A percentile compares a stretch with the other conserved stretches of the same genome.
phyloP scores from a whole-genome alignment of 2,888 invertebrate species.

The Dicyrtoma fusca region DNA sequence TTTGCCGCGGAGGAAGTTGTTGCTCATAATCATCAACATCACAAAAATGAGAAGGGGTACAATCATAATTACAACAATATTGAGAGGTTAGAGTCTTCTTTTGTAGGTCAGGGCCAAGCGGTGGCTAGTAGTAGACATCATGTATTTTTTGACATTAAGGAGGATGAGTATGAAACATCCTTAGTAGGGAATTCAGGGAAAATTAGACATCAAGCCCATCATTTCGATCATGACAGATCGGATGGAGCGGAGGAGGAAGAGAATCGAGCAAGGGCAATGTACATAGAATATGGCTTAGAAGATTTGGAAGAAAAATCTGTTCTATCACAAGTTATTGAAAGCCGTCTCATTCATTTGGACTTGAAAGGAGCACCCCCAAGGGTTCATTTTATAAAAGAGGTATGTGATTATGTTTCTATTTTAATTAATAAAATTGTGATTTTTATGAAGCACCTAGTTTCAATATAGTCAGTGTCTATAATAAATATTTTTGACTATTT shows the following conservation, averaged over 20 bases:
- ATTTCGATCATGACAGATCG: conserved; percentile 19
- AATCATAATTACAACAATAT: conserved; percentile 14
- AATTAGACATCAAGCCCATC: conserved; percentile 38
- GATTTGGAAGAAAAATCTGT: conserved; percentile 48
- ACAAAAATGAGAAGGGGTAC: neutral
- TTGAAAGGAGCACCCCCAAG: conserved; percentile 75
- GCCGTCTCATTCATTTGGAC: conserved; percentile 72
- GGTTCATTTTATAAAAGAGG: conserved; percentile 65
- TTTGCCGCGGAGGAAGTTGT: conserved; percentile 14
- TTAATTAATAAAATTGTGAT: neutral
- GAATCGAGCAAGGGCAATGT: neutral
- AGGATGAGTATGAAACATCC: conserved; percentile 32
- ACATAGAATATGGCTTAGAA: conserved; percentile 32
- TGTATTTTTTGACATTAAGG: conserved; percentile 27
- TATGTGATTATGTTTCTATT: conserved; percentile 30
- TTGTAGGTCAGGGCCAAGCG: neutral
- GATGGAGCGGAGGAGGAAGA: neutral
- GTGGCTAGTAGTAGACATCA: conserved; percentile 9
- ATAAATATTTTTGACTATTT: no score
- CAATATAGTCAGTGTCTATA: no score
- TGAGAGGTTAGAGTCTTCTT: neutral
- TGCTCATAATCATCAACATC: neutral
- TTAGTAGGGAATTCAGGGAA: conserved; percentile 22
- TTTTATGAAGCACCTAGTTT: neutral
- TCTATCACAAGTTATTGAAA: conserved; percentile 46